phyloP scores from a whole-genome alignment of 2,113 vertebrate genomes.

The Ptilorrhoa leucosticta region DNA sequence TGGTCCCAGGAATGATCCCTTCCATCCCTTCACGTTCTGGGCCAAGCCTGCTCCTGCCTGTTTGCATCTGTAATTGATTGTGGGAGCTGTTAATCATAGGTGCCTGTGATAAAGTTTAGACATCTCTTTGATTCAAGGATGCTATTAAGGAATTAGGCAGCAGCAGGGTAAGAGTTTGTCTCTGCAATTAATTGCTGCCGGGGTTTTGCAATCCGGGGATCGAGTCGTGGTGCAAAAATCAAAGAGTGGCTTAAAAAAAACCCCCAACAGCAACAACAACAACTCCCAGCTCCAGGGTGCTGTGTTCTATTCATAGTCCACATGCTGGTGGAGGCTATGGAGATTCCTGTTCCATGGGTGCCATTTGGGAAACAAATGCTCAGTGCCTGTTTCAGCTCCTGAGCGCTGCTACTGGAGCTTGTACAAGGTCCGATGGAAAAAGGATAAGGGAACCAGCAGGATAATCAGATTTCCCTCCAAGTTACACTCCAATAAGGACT shows the following conservation, averaged over 20 bases:
- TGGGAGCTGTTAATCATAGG: constrained; percentile 28
- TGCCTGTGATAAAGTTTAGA: constrained; percentile 17
- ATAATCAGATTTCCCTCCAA: neutral
- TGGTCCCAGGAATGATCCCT: neutral
- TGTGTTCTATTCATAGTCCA: neutral
- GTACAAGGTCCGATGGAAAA: neutral
- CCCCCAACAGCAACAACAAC: neutral
- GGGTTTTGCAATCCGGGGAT: constrained; percentile 5
- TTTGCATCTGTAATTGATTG: constrained; percentile 53
- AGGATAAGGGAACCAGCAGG: neutral
- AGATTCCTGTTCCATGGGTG: neutral
- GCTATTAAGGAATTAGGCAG: constrained; percentile 52
- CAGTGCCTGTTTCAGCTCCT: neutral
- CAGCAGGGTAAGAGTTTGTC: constrained; percentile 14
- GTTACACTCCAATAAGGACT: neutral
- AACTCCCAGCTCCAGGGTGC: neutral
- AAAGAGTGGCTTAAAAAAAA: neutral
- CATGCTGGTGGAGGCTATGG: neutral
- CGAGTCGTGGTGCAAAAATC: neutral
- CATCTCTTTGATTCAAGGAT: constrained; percentile 46
- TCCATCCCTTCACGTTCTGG: neutral
- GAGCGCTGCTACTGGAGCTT: neutral
- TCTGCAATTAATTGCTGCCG: constrained; percentile 18
- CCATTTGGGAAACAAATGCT: neutral
- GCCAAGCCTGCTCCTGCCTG: neutral